Evolutionary conservation across 2,888 invertebrate genomes (phyloP).

Genomic region (Allophyes oxyacanthae): DNA sequence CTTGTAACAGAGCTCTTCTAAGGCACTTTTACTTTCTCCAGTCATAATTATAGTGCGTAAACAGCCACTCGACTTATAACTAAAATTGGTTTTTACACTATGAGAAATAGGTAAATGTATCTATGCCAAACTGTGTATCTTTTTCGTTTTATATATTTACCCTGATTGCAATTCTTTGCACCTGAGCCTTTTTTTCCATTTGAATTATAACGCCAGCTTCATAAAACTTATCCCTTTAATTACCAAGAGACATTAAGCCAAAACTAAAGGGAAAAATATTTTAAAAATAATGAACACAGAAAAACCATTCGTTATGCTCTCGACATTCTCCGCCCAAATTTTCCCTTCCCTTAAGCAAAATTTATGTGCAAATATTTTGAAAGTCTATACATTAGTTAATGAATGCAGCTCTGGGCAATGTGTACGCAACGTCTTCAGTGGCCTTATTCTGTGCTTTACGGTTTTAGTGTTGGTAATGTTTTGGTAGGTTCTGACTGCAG

Average conservation of each 20-base stretch:
- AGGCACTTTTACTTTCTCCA: too few species aligned
- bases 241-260: neutral
- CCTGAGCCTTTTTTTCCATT: too few species aligned
- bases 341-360: slow-evolving; percentile 78
- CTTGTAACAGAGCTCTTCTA: too few species aligned
- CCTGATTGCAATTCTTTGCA: too few species aligned
- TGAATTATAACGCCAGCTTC: too few species aligned
- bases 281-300: slow-evolving; percentile 60
- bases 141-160: too few species aligned
- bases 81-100: too few species aligned
- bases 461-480: slow-evolving; percentile 9
- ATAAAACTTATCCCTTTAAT: slow-evolving; percentile 24
- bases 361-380: slow-evolving; percentile 88
- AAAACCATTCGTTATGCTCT: slow-evolving; percentile 68
- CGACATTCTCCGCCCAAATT: slow-evolving; percentile 68
- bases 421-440: slow-evolving; percentile 73
- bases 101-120: too few species aligned
- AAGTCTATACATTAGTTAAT: slow-evolving; percentile 89
- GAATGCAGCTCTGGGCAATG: slow-evolving; percentile 84
- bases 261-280: slow-evolving; percentile 14
- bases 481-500: neutral
- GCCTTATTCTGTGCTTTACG: slow-evolving; percentile 70
- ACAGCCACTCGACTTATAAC: too few species aligned
- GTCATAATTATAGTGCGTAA: too few species aligned
- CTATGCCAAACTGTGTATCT: too few species aligned